Evolutionary conservation across 2,797 vertebrate genomes (phyloP).

Genomic region (Pantherophis alleghaniensis): DNA sequence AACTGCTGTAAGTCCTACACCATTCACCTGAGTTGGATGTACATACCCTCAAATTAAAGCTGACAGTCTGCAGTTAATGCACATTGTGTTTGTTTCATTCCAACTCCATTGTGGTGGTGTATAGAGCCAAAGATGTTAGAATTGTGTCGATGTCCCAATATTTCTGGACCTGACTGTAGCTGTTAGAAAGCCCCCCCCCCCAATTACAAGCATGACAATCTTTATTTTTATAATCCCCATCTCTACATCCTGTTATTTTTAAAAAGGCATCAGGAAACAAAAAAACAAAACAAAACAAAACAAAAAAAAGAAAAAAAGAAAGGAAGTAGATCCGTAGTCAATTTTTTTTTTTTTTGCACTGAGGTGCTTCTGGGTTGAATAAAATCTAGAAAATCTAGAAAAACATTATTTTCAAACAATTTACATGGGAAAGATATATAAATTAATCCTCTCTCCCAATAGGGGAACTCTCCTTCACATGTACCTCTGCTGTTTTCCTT

Average conservation of each 20-base stretch:
- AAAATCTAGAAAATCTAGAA: not conserved
- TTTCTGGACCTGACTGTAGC: not conserved
- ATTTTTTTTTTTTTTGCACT: not conserved
- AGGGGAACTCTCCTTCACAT: not conserved
- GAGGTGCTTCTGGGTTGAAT: not conserved
- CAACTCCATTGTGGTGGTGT: too few species aligned
- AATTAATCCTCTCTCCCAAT: not conserved
- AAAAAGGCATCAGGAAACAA: not conserved
- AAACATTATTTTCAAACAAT: not conserved
- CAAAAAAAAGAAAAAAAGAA: not conserved
- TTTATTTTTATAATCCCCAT: not conserved
- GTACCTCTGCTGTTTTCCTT: not conserved
- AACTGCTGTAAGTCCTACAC: too few species aligned
- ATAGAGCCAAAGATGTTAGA: too few species aligned
- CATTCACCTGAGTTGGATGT: too few species aligned
- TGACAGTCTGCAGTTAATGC: too few species aligned
- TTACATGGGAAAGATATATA: not conserved
- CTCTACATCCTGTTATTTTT: not conserved
- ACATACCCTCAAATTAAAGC: too few species aligned
- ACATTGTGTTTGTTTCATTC: too few species aligned
- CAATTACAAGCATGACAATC: not conserved
- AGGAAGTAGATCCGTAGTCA: not conserved
- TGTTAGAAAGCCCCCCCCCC: not conserved
- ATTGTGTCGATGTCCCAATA: too few species aligned
- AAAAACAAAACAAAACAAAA: too few species aligned